Base-by-base conservation (phyloP, 2,797 vertebrate genomes). In the Lagorchestes hirsutus region DNA sequence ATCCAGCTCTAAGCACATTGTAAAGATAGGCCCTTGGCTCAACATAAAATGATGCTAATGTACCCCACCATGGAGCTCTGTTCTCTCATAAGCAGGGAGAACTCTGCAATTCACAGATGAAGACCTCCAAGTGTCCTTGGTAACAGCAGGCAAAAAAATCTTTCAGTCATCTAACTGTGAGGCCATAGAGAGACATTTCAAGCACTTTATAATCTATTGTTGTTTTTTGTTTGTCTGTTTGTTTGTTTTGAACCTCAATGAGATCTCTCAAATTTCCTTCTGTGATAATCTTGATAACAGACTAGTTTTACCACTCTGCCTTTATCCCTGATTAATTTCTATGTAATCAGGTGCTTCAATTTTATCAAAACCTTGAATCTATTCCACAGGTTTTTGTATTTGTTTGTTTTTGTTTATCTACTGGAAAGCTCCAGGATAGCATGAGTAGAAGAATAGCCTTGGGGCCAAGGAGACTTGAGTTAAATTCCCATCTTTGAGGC, bases 81-180 rank as follows among this genome's bases (percentile, higher is more conserved):
- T 92, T 67, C 16, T 92, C 34, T 93, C 54, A 93, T 8, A 95
- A 55, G 57, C 91, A 90, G 3, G 46, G 29, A 62, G 55, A 90
- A 55, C 56, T 74, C 16, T 40, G 11, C 3, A 1, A 93, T 52
- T 93, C 8, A n/a, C 8, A 92, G 29, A 93, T 90, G 58, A 87
- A 52, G 18, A 94, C 93, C 93, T 18, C 24, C 90, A 22, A 92
- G 94, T 96, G 52, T 59, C 11, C 11, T 95, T 10, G 54, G 34
- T 11, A 55, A 57, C 18, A 9, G 9, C 74, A 11, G 57, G 31
- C 8, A 31, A 16, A 5, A 11, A 11, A 2, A 9, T 8, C 6
- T n/a, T 95, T 27, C 54, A 0, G 54, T 96, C 28, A 55, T 3
- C 22, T 95, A 93, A 56, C 28, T 95, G 0, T 94, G 9, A 54